Evolutionary conservation across 1,140 invertebrate species (phyloP).

Genomic region (Orchestia grillus): DNA sequence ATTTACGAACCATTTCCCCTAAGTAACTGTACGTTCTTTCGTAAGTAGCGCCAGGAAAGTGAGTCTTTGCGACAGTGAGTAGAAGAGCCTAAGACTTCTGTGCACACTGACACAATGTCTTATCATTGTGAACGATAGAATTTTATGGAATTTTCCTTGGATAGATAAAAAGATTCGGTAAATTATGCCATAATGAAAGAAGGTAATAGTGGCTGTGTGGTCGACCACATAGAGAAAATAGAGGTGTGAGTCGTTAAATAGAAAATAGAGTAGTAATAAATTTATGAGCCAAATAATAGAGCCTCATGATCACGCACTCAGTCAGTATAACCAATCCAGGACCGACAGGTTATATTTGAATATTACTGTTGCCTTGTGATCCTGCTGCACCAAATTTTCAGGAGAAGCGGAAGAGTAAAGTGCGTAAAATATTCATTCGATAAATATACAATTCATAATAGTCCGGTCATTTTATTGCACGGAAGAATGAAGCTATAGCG

Average conservation of each 20-base stretch:
- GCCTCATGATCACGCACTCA: neutral
- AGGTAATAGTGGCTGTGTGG: neutral
- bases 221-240: neutral
- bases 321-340: neutral
- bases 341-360: neutral
- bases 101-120: too few species aligned
- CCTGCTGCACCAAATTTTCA: neutral
- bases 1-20: too few species aligned
- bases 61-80: too few species aligned
- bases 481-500: too few species aligned
- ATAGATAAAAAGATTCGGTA: neutral
- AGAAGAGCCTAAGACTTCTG: too few species aligned
- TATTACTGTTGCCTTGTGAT: neutral
- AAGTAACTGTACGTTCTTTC: too few species aligned
- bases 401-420: neutral
- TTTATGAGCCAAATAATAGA: neutral
- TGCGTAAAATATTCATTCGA: too few species aligned
- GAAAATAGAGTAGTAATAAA: neutral
- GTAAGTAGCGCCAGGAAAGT: too few species aligned
- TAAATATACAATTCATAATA: too few species aligned
- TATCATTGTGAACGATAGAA: too few species aligned
- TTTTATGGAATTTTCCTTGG: too few species aligned
- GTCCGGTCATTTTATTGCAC: too few species aligned
- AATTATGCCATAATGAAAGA: neutral
- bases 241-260: neutral